Percentiles rank a stretch among this genome's conserved stretches.
Conservation (phyloP, 2,797 vertebrate genomes). For the Gadopsis marmoratus region DNA sequence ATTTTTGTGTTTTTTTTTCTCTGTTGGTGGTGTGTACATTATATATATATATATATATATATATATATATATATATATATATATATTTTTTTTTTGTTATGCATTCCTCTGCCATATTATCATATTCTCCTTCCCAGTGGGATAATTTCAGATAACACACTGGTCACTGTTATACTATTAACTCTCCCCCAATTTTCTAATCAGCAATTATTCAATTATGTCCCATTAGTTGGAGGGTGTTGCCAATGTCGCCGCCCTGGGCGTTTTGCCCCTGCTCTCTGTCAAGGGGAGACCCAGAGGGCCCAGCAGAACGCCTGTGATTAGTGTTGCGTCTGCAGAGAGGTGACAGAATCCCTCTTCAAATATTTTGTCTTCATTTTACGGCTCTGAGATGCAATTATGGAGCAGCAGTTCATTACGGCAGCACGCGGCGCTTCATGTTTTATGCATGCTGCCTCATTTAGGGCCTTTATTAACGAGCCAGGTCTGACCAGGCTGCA, state of each 20-base stretch:
- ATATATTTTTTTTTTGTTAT: slow-evolving; percentile 28
- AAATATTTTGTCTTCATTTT: slow-evolving; percentile 92
- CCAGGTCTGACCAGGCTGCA: slow-evolving; percentile 72
- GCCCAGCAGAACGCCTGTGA: slow-evolving; percentile 80
- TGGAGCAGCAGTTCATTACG: slow-evolving; percentile 88
- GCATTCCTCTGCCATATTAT: slow-evolving; percentile 45
- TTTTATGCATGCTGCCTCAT: slow-evolving; percentile 89
- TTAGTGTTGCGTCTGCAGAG: slow-evolving; percentile 87
- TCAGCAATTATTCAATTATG: slow-evolving; percentile 89
- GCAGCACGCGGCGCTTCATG: slow-evolving; percentile 83
- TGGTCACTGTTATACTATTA: slow-evolving; percentile 72
- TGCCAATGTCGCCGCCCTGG: slow-evolving; percentile 78
- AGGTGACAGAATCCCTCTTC: slow-evolving; percentile 90
- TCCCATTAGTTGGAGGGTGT: slow-evolving; percentile 85
- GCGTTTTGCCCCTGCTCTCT: slow-evolving; percentile 83
- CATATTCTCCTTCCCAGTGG: slow-evolving; percentile 67
- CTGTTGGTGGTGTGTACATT: no score
- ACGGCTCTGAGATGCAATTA: slow-evolving; percentile 86
- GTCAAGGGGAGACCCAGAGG: slow-evolving; percentile 76
- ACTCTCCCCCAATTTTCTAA: slow-evolving; percentile 77
- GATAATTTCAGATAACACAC: slow-evolving; percentile 72
- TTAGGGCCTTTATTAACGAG: slow-evolving; percentile 86
- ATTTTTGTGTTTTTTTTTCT: neutral
- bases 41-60: no score
- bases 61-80: no score